Conservation (phyloP, 2,797 vertebrate species). For the Rallus crepitans region DNA sequence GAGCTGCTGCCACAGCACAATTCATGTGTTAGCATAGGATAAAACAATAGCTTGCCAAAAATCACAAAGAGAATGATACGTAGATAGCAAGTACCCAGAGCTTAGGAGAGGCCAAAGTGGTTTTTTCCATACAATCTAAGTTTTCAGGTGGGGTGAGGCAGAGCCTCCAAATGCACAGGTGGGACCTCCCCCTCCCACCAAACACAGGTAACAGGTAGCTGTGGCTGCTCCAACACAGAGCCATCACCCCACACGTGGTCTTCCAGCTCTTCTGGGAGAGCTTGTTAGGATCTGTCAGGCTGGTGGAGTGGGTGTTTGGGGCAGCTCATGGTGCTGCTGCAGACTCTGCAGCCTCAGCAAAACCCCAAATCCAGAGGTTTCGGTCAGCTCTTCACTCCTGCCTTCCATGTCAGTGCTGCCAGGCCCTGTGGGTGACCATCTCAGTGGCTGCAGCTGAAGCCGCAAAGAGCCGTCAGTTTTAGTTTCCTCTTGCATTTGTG, state of each 20-base stretch:
- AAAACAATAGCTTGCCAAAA: not conserved
- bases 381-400: not conserved
- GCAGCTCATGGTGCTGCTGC: not conserved
- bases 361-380: not conserved
- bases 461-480: not conserved
- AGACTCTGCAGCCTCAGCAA: not conserved
- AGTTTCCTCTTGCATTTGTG: fast-evolving
- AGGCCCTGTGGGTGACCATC: fast-evolving
- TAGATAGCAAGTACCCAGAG: not conserved
- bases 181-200: not conserved
- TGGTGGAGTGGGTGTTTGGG: not conserved
- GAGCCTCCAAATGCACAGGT: not conserved
- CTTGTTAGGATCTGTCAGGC: fast-evolving
- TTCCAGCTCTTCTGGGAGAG: not conserved
- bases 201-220: fast-evolving
- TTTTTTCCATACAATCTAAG: not conserved
- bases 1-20: not conserved
- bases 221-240: fast-evolving
- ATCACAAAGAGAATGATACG: not conserved
- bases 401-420: fast-evolving
- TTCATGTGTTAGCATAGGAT: not conserved
- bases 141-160: not conserved
- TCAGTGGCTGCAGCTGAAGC: not conserved
- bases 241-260: not conserved
- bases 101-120: not conserved